A percentile compares a stretch with the other conserved stretches of the same genome.
Evolutionary conservation across 1,140 invertebrate species (phyloP).

Genomic region (Lethocerus indicus): DNA sequence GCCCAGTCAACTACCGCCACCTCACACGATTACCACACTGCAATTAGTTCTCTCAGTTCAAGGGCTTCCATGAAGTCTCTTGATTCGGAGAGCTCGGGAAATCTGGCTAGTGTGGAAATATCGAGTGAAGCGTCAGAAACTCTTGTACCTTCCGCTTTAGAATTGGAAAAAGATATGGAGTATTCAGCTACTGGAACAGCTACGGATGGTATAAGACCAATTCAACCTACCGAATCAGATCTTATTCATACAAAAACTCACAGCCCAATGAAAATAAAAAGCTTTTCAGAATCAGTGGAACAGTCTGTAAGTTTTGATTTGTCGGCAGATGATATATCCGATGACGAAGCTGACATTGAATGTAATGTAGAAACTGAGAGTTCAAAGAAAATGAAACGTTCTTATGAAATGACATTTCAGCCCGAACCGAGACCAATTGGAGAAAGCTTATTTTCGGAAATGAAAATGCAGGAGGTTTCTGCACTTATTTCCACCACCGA

Average conservation of each 20-base stretch:
- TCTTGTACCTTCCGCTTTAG: conserved; percentile 53
- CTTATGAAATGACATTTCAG: conserved; percentile 78
- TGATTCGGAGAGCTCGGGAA: conserved; percentile 73
- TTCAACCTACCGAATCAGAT: background rate
- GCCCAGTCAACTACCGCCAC: conserved; percentile 41
- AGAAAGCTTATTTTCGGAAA: conserved; percentile 1
- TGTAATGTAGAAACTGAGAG: conserved; percentile 9
- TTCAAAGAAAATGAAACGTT: conserved; percentile 51
- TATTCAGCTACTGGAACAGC: conserved; percentile 4
- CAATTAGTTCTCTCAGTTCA: conserved; percentile 64
- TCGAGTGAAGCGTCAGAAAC: conserved; percentile 82
- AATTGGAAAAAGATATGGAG: conserved; percentile 28
- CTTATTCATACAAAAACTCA: background rate
- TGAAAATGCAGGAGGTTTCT: conserved; percentile 18
- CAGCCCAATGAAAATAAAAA: conserved; percentile 7
- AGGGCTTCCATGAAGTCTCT: conserved; percentile 76
- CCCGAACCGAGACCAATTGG: conserved; percentile 36
- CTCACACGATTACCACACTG: conserved; percentile 72
- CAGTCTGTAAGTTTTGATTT: conserved; percentile 16
- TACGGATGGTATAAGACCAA: background rate
- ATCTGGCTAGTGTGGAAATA: conserved; percentile 66
- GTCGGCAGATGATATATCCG: conserved; percentile 17
- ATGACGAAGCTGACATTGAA: conserved; percentile 13
- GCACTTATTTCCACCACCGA: no score
- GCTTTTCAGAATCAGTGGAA: conserved; percentile 14